phyloP scores from a whole-genome alignment of 2,113 vertebrate genomes.

The Plectropomus leopardus region DNA sequence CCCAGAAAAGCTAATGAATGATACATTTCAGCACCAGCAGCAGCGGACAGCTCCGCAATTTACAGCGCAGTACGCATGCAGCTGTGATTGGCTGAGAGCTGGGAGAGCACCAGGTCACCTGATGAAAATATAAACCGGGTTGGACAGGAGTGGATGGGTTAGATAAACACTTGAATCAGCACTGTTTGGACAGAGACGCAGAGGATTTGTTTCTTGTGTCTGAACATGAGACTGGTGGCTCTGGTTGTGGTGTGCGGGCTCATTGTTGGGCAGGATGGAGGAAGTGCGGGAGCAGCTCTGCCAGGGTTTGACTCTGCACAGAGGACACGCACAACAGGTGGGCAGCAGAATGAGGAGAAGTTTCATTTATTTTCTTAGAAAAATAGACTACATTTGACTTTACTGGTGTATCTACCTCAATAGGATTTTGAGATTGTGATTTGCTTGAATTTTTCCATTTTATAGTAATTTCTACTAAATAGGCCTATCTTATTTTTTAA shows the following conservation, averaged over 20 bases:
- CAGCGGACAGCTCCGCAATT: conserved; percentile 53
- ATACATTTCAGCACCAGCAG: conserved; percentile 57
- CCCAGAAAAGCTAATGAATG: conserved; percentile 69
- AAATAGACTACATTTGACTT: not conserved
- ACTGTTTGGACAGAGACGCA: not conserved
- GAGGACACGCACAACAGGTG: conserved; percentile 75
- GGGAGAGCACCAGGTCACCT: conserved; percentile 57
- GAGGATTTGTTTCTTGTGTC: conserved; percentile 7
- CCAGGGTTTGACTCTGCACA: conserved; percentile 37
- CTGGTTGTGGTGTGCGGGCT: conserved; percentile 69
- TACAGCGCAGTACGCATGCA: not conserved
- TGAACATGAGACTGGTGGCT: conserved; percentile 72
- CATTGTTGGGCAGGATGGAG: conserved; percentile 64
- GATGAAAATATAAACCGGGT: conserved; percentile 61
- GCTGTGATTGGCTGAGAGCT: conserved; percentile 63
- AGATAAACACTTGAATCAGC: not conserved
- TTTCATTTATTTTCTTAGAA: not conserved
- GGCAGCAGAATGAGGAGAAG: not conserved
- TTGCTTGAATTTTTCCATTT: not conserved
- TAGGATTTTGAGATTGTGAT: too few species aligned
- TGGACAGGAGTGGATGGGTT: not conserved
- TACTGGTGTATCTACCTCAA: too few species aligned
- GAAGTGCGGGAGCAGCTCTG: conserved; percentile 51
- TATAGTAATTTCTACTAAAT: not conserved
- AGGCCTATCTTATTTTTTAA: not conserved